These are phyloP conservation scores for Saccostrea cuccullata DNA, from an alignment of 1,140 invertebrate species.

Conservation along the genomic window DNA sequence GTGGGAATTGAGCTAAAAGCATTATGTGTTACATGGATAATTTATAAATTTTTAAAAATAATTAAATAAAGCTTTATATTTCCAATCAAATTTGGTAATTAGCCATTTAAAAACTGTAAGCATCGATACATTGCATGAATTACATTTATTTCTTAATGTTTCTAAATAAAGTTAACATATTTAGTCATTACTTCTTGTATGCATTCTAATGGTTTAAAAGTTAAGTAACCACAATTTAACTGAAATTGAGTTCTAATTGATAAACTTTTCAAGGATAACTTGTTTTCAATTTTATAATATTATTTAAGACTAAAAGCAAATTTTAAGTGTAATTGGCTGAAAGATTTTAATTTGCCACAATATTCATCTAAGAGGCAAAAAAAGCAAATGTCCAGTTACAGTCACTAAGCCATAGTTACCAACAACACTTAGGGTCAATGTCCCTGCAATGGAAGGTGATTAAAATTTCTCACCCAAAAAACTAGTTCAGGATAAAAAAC, in stretches of 20 bases:
- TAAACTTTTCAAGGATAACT: too few relatives aligned
- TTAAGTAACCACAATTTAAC: too few relatives aligned
- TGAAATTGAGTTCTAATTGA: too few relatives aligned
- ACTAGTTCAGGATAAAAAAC: constrained; percentile 1
- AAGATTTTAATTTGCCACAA: background rate
- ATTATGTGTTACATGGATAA: background rate
- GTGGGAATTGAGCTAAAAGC: background rate
- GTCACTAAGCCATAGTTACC: constrained; percentile 47
- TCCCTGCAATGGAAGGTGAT: constrained; percentile 41
- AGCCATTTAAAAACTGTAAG: too few relatives aligned
- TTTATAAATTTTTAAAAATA: background rate
- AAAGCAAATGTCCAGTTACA: constrained; percentile 8
- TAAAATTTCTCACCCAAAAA: background rate
- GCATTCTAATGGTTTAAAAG: too few relatives aligned
- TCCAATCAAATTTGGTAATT: background rate
- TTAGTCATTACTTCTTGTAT: too few relatives aligned
- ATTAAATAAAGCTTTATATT: background rate
- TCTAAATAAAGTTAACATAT: too few relatives aligned
- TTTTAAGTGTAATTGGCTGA: too few relatives aligned
- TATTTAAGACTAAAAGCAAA: too few relatives aligned
- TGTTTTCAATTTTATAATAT: too few relatives aligned
- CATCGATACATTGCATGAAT: too few relatives aligned
- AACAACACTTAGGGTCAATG: constrained; percentile 51
- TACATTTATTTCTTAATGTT: too few relatives aligned
- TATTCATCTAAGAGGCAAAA: background rate